Percentiles rank a stretch among this genome's conserved stretches.
phyloP scores from a whole-genome alignment of 2,888 invertebrate genomes.

The Lamproptera curius region DNA sequence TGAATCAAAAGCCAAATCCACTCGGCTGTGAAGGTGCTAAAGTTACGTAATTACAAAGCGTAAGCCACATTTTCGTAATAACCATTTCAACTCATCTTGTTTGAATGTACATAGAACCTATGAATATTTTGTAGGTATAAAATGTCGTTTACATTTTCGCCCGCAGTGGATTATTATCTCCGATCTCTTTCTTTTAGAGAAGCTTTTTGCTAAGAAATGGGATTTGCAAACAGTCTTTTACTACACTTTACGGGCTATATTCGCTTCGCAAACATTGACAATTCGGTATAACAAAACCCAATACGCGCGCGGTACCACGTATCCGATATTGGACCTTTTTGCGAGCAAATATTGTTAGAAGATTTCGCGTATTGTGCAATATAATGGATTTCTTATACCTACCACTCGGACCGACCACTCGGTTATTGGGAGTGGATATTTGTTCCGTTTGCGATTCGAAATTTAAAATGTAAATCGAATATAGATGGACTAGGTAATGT shows the following conservation, averaged over 20 bases:
- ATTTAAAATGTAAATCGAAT: conserved; percentile 2
- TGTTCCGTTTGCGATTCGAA: background rate
- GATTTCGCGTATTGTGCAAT: conserved; percentile 6
- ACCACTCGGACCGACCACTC: background rate
- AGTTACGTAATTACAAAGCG: too few species aligned
- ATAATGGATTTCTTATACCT: conserved; percentile 12
- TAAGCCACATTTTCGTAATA: too few species aligned
- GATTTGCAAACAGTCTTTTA: too few species aligned
- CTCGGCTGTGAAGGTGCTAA: too few species aligned
- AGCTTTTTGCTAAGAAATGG: too few species aligned
- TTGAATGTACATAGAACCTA: too few species aligned
- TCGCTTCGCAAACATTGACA: conserved; percentile 18
- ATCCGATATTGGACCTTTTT: conserved; percentile 13
- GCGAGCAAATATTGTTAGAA: conserved; percentile 7
- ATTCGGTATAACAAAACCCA: background rate
- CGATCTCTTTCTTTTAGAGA: too few species aligned
- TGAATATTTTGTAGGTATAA: too few species aligned
- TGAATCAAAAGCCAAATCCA: too few species aligned
- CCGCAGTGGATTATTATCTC: too few species aligned
- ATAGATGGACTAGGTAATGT: background rate
- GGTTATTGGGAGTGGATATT: background rate
- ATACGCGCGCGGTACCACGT: background rate
- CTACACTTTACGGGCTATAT: too few species aligned
- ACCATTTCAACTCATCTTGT: too few species aligned
- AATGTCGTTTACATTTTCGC: conserved; percentile 16